phyloP scores from a whole-genome alignment of 2,113 vertebrate genomes.

The Pampusana beccarii region DNA sequence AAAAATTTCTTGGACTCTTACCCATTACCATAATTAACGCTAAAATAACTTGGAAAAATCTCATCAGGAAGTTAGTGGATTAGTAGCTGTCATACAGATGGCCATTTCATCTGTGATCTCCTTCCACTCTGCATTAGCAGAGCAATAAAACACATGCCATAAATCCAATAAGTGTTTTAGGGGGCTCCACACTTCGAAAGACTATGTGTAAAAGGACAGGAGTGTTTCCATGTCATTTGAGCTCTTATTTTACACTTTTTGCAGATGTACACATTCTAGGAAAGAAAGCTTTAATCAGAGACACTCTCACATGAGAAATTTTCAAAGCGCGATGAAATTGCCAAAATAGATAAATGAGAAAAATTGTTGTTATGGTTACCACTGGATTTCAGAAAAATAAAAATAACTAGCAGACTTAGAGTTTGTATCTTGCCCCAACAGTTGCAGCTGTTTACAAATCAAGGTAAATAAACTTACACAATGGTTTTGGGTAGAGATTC shows the following conservation, averaged over 20 bases:
- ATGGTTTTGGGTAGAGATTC: not conserved
- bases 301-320: not conserved
- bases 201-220: not conserved
- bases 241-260: not conserved
- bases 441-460: not conserved
- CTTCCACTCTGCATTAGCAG: not conserved
- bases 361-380: not conserved
- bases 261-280: not conserved
- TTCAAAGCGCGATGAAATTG: not conserved
- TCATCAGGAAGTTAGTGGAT: not conserved
- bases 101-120: not conserved
- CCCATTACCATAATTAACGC: not conserved
- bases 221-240: not conserved
- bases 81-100: not conserved
- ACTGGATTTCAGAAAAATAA: not conserved
- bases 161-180: not conserved
- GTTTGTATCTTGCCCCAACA: not conserved
- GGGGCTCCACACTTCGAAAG: not conserved
- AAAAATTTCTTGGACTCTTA: not conserved
- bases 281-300: not conserved
- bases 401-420: not conserved
- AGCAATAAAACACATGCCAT: not conserved
- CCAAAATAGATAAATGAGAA: not conserved
- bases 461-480: not conserved
- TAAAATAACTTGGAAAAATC: not conserved